These are phyloP conservation scores for Antechinus stuartii DNA, from an alignment of 2,113 vertebrate genomes.

Conservation along the genomic window DNA sequence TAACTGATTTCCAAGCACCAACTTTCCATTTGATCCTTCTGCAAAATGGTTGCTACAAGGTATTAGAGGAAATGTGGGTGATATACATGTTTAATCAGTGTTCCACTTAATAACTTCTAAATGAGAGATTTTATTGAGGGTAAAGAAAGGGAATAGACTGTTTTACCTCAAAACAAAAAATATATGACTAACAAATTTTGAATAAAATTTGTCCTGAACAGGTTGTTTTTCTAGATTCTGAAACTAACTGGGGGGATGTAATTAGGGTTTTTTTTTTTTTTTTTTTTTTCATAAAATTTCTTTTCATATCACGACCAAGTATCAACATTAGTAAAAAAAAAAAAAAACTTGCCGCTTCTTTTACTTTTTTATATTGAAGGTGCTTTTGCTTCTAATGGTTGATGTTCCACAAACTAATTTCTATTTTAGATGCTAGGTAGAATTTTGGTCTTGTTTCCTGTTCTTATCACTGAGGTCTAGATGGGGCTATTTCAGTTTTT, in stretches of 20 bases:
- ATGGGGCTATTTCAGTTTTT: slow-evolving; percentile 60
- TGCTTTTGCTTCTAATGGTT: slow-evolving; percentile 58
- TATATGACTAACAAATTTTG: background rate
- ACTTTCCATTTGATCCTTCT: background rate
- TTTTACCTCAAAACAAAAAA: background rate
- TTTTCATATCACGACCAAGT: background rate
- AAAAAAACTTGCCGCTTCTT: slow-evolving; percentile 8
- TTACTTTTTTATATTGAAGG: background rate
- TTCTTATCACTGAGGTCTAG: slow-evolving; percentile 39
- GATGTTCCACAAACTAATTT: slow-evolving; percentile 13
- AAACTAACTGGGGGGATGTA: slow-evolving; percentile 35
- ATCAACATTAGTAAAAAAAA: slow-evolving; percentile 48
- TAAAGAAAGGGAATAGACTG: background rate
- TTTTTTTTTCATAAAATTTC: slow-evolving; percentile 51
- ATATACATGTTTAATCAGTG: background rate
- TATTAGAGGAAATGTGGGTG: background rate
- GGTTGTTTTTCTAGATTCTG: slow-evolving; percentile 21
- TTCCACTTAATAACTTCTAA: background rate
- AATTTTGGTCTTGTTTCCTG: slow-evolving; percentile 13
- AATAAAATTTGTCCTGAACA: background rate
- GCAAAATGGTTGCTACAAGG: background rate
- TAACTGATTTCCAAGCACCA: background rate
- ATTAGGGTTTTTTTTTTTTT: slow-evolving; percentile 7
- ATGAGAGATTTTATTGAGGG: background rate
- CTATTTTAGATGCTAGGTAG: slow-evolving; percentile 20